phyloP scores from a whole-genome alignment of 2,888 invertebrate genomes.

The Penaeus monodon region DNA sequence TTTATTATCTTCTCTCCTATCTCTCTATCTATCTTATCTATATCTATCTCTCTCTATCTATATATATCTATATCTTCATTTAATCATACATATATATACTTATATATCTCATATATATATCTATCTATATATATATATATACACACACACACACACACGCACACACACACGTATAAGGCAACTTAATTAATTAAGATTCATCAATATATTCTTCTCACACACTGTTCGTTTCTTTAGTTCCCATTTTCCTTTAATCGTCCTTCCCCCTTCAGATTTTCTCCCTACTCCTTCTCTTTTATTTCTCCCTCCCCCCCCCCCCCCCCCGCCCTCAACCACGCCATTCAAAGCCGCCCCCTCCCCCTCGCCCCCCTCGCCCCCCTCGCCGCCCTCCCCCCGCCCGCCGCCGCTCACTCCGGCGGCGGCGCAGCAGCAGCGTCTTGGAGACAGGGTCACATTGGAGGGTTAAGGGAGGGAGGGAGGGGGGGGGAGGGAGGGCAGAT shows the following conservation, averaged over 20 bases:
- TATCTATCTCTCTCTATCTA: too few species aligned
- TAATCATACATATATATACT: background rate
- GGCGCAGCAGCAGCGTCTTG: too few species aligned
- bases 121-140: constrained; percentile 70
- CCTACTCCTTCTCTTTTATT: background rate
- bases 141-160: background rate
- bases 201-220: too few species aligned
- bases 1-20: too few species aligned
- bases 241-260: background rate
- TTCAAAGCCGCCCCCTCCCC: background rate
- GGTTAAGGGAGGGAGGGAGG: too few species aligned
- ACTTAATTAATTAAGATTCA: too few species aligned
- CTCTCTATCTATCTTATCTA: too few species aligned
- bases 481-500: too few species aligned
- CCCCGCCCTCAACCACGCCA: background rate
- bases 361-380: background rate
- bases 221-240: too few species aligned
- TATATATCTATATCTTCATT: too few species aligned
- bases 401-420: background rate
- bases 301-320: background rate
- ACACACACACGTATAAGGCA: background rate
- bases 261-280: background rate
- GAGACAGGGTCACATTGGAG: too few species aligned
- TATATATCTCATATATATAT: background rate
- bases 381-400: background rate